Conservation (phyloP, 2,113 vertebrate species). For the Channa argus region DNA sequence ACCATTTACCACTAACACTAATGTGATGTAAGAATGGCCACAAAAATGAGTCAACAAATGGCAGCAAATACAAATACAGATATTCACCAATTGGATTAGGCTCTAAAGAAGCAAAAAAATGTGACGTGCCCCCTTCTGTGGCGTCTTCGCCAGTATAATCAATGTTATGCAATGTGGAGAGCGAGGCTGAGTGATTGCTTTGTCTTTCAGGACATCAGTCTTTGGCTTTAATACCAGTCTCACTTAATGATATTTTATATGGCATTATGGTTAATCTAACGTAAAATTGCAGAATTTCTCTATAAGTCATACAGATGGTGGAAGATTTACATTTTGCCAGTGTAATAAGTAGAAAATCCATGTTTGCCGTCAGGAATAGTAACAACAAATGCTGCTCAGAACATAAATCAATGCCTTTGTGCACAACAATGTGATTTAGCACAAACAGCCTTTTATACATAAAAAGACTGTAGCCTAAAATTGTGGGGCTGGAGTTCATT, state of each 20-base stretch:
- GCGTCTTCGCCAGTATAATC: neutral
- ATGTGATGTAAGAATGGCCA: neutral
- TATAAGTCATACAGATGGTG: constrained; percentile 21
- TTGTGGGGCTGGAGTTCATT: neutral
- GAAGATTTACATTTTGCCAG: constrained; percentile 33
- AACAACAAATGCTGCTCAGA: neutral
- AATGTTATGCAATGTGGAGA: neutral
- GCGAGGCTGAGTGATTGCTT: constrained; percentile 12
- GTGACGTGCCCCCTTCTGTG: neutral
- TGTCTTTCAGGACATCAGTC: constrained; percentile 16
- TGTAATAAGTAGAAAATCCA: constrained; percentile 44
- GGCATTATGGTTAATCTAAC: constrained; percentile 33
- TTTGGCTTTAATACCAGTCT: constrained; percentile 24
- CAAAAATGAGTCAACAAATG: neutral
- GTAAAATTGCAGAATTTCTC: constrained; percentile 24
- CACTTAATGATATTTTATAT: constrained; percentile 20
- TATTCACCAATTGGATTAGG: neutral
- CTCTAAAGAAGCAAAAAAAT: neutral
- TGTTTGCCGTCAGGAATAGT: constrained; percentile 10
- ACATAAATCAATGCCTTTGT: constrained; percentile 14
- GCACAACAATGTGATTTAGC: neutral
- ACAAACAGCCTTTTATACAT: neutral
- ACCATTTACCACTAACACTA: neutral
- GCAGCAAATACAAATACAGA: neutral
- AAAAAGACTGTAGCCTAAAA: neutral